Evolutionary conservation across 2,888 invertebrate genomes (phyloP).

Genomic region (Lycia hirtaria): DNA sequence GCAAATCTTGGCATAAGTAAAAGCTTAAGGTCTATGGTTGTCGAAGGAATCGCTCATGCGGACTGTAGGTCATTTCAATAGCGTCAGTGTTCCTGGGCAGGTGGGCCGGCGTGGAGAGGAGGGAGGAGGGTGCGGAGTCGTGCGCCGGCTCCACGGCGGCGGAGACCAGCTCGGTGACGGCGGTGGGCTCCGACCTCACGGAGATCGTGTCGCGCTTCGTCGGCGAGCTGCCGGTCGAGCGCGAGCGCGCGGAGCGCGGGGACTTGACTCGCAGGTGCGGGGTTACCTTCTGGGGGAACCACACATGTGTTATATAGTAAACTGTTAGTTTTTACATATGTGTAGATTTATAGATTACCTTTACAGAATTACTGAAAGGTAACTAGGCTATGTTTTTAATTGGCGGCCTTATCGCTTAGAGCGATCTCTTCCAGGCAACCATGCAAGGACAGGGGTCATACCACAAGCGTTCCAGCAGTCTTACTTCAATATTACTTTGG

Average conservation of each 20-base stretch:
- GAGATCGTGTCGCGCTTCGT: constrained; percentile 64
- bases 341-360: no score
- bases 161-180: constrained; percentile 72
- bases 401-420: no score
- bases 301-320: not conserved
- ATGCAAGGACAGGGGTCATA: no score
- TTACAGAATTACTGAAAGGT: no score
- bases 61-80: constrained; percentile 63
- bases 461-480: no score
- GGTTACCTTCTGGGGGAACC: constrained; percentile 69
- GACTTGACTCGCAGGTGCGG: constrained; percentile 63
- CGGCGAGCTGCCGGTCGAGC: constrained; percentile 52
- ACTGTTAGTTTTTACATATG: no score
- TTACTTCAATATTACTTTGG: no score
- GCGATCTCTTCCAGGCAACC: no score
- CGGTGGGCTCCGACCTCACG: constrained; percentile 69
- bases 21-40: not conserved
- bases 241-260: constrained; percentile 50
- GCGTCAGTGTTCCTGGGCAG: constrained; percentile 45
- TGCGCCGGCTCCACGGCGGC: constrained; percentile 66
- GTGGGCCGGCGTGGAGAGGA: constrained; percentile 59
- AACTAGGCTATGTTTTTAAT: no score
- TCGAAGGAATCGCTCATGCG: constrained; percentile 40
- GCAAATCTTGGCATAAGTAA: no score
- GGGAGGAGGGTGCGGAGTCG: constrained; percentile 65